phyloP scores from a whole-genome alignment of 2,888 invertebrate species.

The Habroteleia sp. region DNA sequence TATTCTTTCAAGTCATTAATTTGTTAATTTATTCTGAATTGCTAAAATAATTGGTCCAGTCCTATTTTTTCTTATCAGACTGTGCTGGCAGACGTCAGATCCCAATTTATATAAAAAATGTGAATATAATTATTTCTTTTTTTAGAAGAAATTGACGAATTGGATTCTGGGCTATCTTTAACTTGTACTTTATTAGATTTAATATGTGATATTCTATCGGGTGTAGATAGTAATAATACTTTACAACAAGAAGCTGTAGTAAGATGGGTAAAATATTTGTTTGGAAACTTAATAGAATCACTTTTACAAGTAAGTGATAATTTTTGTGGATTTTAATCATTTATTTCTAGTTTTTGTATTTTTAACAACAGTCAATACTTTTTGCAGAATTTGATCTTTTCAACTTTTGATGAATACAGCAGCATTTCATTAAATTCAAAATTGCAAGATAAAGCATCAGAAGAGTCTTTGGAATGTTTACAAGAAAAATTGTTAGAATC shows the following conservation, averaged over 20 bases:
- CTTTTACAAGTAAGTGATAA: constrained; percentile 72
- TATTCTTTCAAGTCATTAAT: too few species aligned
- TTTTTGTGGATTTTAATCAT: too few species aligned
- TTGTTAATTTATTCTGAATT: too few species aligned
- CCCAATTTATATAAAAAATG: too few species aligned
- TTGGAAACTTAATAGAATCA: constrained; percentile 80
- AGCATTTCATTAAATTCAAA: constrained; percentile 60
- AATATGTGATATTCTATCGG: constrained; percentile 81
- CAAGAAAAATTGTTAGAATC: constrained; percentile 68
- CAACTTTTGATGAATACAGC: constrained; percentile 62
- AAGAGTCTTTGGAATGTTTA: constrained; percentile 65
- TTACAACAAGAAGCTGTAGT: constrained; percentile 82
- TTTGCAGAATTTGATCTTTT: constrained; percentile 67
- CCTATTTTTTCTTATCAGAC: too few species aligned
- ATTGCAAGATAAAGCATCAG: constrained; percentile 60
- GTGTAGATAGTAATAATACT: constrained; percentile 79
- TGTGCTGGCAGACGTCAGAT: too few species aligned
- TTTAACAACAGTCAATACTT: too few species aligned
- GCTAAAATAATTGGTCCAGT: too few species aligned
- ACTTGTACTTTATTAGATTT: constrained; percentile 81
- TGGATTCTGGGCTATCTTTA: constrained; percentile 81
- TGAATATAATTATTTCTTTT: too few species aligned
- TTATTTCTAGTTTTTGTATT: too few species aligned
- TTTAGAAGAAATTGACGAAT: constrained; percentile 82
- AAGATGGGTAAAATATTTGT: constrained; percentile 80